Conservation (phyloP, 2,797 vertebrate species). For the Pagetopsis macropterus region DNA sequence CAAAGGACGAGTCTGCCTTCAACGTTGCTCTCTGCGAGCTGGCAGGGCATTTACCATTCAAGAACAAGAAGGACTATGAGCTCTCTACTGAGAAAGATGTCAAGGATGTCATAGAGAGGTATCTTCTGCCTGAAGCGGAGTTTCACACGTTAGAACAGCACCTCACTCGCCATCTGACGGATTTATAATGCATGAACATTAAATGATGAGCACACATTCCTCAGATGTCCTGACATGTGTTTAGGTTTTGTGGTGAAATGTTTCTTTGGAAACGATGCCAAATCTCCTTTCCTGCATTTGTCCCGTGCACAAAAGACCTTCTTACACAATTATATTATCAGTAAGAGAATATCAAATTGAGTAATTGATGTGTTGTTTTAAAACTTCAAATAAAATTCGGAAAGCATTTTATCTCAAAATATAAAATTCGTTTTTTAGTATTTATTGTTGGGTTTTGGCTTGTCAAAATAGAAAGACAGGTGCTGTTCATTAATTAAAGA, state of each 20-base stretch:
- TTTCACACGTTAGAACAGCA: slow-evolving; percentile 75
- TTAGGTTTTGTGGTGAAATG: neutral
- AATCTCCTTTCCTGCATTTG: neutral
- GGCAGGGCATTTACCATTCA: slow-evolving; percentile 90
- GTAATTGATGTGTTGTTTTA: neutral
- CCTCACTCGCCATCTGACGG: slow-evolving; percentile 55
- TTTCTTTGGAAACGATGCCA: neutral
- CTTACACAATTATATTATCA: neutral
- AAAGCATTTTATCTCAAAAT: neutral
- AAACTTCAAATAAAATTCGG: slow-evolving; percentile 20
- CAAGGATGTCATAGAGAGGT: slow-evolving; percentile 75
- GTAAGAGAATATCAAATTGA: neutral
- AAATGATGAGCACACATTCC: neutral
- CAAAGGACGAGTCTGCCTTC: slow-evolving; percentile 86
- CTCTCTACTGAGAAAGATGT: slow-evolving; percentile 83
- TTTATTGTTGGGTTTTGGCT: neutral
- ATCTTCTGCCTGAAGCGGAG: slow-evolving; percentile 81
- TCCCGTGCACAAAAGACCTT: neutral
- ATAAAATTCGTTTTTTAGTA: neutral
- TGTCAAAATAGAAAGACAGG: neutral
- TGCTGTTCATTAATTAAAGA: neutral
- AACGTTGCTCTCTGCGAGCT: slow-evolving; percentile 95
- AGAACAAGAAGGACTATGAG: slow-evolving; percentile 82
- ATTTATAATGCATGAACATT: slow-evolving; percentile 14
- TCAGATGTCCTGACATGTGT: neutral